A percentile compares a stretch with the other conserved stretches of the same genome.
Evolutionary conservation across 1,140 invertebrate species (phyloP).

Genomic region (Mercenaria mercenaria): DNA sequence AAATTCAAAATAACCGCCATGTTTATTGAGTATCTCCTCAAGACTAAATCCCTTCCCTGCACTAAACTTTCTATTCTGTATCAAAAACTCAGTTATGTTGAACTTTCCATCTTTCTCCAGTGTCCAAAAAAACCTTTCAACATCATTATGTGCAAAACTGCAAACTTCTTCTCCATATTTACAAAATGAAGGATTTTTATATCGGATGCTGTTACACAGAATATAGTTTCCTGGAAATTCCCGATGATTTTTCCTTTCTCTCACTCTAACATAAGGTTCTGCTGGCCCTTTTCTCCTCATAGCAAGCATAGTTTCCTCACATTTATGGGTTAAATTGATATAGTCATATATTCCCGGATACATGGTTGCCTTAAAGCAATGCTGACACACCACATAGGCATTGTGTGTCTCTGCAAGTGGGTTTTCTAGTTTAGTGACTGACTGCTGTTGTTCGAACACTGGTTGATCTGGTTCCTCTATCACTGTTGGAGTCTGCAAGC

Average conservation of each 20-base stretch:
- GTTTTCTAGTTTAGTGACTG: constrained; percentile 60
- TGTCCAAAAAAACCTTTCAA: constrained; percentile 81
- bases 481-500: neutral
- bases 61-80: constrained; percentile 71
- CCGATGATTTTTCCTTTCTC: constrained; percentile 80
- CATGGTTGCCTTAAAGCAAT: constrained; percentile 73
- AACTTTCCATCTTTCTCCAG: constrained; percentile 82
- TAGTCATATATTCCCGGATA: constrained; percentile 72
- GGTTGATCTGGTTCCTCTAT: constrained; percentile 33
- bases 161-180: constrained; percentile 77
- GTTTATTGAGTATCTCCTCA: constrained; percentile 73
- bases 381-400: constrained; percentile 76
- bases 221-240: constrained; percentile 79
- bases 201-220: constrained; percentile 76
- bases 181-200: constrained; percentile 69
- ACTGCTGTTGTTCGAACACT: neutral
- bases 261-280: constrained; percentile 73
- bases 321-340: constrained; percentile 70
- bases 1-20: constrained; percentile 79
- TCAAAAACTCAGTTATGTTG: constrained; percentile 80
- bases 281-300: constrained; percentile 62
- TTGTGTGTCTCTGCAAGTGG: constrained; percentile 75
- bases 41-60: constrained; percentile 68
- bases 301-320: constrained; percentile 79
- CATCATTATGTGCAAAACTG: constrained; percentile 82